Conservation (phyloP, 2,797 vertebrate genomes). For the Argya squamiceps region DNA sequence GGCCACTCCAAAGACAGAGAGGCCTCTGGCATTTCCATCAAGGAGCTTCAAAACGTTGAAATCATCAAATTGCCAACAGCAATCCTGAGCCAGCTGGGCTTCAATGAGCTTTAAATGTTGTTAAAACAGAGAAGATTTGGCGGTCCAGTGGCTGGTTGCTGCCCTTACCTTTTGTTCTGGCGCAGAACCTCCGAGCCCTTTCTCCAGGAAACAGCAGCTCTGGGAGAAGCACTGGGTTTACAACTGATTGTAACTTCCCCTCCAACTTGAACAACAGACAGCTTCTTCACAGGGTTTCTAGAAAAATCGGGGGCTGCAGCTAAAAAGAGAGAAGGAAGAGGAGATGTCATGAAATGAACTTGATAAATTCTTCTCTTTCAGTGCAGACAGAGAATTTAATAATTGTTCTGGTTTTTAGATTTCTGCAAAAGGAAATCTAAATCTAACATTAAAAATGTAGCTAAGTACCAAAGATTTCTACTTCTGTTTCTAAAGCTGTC, state of each 20-base stretch:
- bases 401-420: neutral
- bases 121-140: neutral
- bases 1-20: neutral
- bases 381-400: neutral
- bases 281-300: conserved; percentile 81
- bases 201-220: conserved; percentile 83
- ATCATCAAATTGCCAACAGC: neutral
- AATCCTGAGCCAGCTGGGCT: neutral
- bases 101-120: neutral
- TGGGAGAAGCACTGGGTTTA: conserved; percentile 84
- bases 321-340: conserved; percentile 40
- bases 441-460: neutral
- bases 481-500: neutral
- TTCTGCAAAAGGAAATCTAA: neutral
- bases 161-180: conserved; percentile 77
- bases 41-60: neutral
- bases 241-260: conserved; percentile 83
- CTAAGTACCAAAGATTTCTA: neutral
- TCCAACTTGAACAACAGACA: conserved; percentile 82
- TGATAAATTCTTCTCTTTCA: neutral
- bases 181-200: conserved; percentile 75
- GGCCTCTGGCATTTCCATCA: neutral
- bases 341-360: neutral
- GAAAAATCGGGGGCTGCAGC: conserved; percentile 87
- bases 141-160: neutral